Conservation (phyloP, 2,113 vertebrate genomes). For the Gobiocypris rarus region DNA sequence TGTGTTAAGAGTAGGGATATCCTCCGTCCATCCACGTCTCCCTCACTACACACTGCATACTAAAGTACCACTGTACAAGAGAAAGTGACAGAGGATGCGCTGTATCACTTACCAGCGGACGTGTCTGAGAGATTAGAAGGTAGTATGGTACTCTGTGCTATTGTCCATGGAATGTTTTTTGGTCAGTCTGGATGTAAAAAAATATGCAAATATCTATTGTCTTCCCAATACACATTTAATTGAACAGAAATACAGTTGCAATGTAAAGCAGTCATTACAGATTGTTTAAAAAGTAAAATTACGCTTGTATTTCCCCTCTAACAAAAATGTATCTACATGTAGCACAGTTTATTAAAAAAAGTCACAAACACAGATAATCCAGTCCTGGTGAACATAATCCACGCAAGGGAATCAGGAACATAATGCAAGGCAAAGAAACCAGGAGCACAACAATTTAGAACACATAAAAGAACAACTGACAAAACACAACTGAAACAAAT, state of each 20-base stretch:
- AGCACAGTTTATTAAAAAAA: no score
- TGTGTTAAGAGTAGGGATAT: constrained; percentile 65
- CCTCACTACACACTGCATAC: not conserved
- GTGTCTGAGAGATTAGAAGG: constrained; percentile 34
- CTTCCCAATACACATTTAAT: constrained; percentile 38
- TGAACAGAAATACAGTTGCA: not conserved
- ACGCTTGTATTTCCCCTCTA: not conserved
- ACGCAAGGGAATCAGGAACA: no score
- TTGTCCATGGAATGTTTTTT: not conserved
- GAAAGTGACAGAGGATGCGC: constrained; percentile 32
- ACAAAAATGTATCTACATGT: not conserved
- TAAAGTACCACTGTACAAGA: constrained; percentile 42
- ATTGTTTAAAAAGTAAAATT: not conserved
- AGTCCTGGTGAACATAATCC: no score
- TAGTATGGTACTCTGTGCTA: constrained; percentile 4
- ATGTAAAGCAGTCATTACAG: not conserved
- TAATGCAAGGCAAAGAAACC: no score
- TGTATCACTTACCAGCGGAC: constrained; percentile 60
- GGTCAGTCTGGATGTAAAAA: constrained; percentile 27
- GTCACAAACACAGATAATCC: no score
- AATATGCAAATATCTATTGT: constrained; percentile 39
- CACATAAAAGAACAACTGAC: no score
- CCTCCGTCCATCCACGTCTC: constrained; percentile 36
- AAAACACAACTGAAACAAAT: no score
- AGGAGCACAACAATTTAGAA: no score